phyloP scores from a whole-genome alignment of 2,888 invertebrate species.

The Drosophila pseudotakahashii region DNA sequence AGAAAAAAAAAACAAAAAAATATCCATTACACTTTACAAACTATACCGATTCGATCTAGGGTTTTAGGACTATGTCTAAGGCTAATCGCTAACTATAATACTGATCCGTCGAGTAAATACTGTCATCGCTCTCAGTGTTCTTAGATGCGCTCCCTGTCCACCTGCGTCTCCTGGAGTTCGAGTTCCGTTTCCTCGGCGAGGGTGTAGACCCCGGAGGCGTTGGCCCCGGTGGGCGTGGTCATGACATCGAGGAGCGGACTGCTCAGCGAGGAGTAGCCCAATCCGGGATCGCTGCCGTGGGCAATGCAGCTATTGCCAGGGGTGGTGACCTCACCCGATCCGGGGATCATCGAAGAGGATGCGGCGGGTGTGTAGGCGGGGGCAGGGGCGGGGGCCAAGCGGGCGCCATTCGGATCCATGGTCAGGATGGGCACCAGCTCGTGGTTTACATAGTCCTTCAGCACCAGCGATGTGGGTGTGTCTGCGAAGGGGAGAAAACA shows the following conservation, averaged over 20 bases:
- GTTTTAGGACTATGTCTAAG: conserved; percentile 58
- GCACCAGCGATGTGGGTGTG: conserved; percentile 85
- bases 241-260: conserved; percentile 76
- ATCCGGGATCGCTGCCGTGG: conserved; percentile 50
- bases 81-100: conserved; percentile 57
- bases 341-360: conserved; percentile 3
- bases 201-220: conserved; percentile 85
- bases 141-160: conserved; percentile 81
- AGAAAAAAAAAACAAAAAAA: conserved; percentile 40
- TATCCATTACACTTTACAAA: conserved; percentile 33
- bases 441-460: conserved; percentile 84
- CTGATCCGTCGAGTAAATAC: conserved; percentile 24
- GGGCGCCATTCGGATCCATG: conserved; percentile 82
- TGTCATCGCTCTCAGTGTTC: neutral
- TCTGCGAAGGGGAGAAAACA: conserved; percentile 67
- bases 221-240: conserved; percentile 53
- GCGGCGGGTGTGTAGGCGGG: conserved; percentile 56
- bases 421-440: conserved; percentile 84
- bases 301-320: conserved; percentile 56
- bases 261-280: conserved; percentile 55
- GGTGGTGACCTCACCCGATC: conserved; percentile 14
- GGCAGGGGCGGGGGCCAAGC: conserved; percentile 53
- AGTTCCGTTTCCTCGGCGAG: conserved; percentile 86
- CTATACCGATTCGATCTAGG: conserved; percentile 43
- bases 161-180: conserved; percentile 85